Base-by-base conservation (phyloP, 2,888 invertebrate genomes). In the Thymelicus sylvestris region DNA sequence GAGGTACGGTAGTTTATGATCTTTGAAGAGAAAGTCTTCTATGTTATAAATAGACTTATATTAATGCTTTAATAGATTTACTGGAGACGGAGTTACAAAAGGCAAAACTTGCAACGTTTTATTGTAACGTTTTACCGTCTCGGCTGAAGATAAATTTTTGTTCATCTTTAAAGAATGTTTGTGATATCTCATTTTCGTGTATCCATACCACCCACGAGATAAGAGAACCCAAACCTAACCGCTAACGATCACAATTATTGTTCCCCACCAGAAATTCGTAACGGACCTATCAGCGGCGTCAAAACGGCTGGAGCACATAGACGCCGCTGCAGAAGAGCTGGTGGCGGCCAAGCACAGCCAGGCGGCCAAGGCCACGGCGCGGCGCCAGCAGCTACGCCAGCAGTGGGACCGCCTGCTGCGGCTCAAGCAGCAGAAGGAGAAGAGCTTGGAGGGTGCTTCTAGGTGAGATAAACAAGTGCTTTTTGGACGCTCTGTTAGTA, bases 201-300 rank as follows among this genome's bases (percentile, higher is more conserved):
- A 31, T 31, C 31, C 31, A 31, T 31, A 31, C 31, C 31, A 31
- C 31, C 4, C 31, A 31, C 31, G 31, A 3, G 5, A 31, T 31
- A 31, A 31, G 3, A 31, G 31, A 31, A 31, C 3, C 5, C 31
- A 2, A 31, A 31, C 31, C 0, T 31, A 2, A 5, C 31, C 5
- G 2, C 31, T 31, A 31, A 31, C 3, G 1, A 24, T 24, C 24
- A 24, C 31, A 19, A 19, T 19, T 19, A 19, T 19, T 44, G 60
- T 75, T 65, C 76, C 74, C 73, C 76, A 87, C 85, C 86, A 97
- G 96, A 98, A 98, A 93, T 97, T 99, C 89, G 95, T 99, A 41
- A 99, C 99, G 0, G 99, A 99, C 84, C 92, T 99, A 50, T 98
- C 98, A 0, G 99, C 99, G 0, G 98, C 98, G 12, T 97, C 97